Evolutionary conservation across 2,113 vertebrate genomes (phyloP).

Genomic region (Brachionichthys hirsutus): DNA sequence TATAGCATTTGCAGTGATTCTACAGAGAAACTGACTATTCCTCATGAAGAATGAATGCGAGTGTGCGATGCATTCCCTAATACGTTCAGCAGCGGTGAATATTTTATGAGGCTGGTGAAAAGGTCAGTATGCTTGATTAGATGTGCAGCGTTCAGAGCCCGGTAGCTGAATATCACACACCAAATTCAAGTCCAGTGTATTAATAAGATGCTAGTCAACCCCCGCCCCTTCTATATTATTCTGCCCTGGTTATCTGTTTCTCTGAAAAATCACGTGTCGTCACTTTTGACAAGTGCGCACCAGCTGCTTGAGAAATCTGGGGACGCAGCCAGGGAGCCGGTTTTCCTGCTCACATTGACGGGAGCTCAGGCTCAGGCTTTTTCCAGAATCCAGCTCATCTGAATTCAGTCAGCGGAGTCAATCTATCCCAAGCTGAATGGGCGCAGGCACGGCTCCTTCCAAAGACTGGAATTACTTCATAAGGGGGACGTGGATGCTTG

Average conservation of each 20-base stretch:
- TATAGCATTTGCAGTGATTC: conserved; percentile 33
- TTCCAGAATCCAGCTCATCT: conserved; percentile 61
- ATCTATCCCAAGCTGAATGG: conserved; percentile 67
- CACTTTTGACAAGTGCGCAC: conserved; percentile 34
- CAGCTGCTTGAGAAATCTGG: conserved; percentile 28
- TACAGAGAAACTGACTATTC: conserved; percentile 43
- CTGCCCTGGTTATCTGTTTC: conserved; percentile 19
- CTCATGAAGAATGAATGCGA: conserved; percentile 49
- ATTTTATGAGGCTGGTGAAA: conserved; percentile 65
- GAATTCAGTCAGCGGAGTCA: conserved; percentile 70
- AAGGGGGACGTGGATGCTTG: conserved; percentile 41
- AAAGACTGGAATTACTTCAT: conserved; percentile 57
- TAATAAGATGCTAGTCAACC: conserved; percentile 2
- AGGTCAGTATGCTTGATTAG: conserved; percentile 62
- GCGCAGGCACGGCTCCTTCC: conserved; percentile 60
- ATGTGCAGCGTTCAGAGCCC: conserved; percentile 23
- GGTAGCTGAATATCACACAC: conserved; percentile 28
- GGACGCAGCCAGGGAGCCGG: conserved; percentile 13
- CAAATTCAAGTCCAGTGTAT: neutral
- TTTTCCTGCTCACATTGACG: conserved; percentile 14
- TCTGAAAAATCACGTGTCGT: conserved; percentile 21
- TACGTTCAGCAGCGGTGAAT: conserved; percentile 60
- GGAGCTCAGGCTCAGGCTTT: conserved; percentile 14
- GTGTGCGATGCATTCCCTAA: conserved; percentile 36
- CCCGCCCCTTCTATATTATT: conserved; percentile 21